A percentile compares a stretch with the other conserved stretches of the same genome.
These are phyloP conservation scores for Sylvilagus floridanus DNA, from an alignment of 2,797 vertebrate genomes.

Conservation along the genomic window DNA sequence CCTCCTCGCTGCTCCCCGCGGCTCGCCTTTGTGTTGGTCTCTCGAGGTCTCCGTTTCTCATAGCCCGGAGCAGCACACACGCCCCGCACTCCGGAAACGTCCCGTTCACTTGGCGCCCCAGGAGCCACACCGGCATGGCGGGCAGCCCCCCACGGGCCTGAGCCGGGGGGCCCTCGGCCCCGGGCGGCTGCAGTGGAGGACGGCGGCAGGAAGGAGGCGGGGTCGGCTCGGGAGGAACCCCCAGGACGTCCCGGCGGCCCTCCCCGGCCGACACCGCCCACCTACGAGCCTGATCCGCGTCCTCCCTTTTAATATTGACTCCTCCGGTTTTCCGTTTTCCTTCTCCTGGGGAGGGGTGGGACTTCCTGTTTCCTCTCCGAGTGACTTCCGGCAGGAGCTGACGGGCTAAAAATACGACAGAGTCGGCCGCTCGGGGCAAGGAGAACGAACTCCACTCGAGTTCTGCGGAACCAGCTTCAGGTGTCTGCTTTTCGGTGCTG, in stretches of 20 bases:
- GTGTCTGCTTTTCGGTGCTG: neutral
- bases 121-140: fast-evolving
- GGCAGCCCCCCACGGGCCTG: too few species aligned
- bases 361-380: slow-evolving; percentile 53
- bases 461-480: neutral
- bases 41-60: neutral
- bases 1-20: too few species aligned
- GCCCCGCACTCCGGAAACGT: neutral
- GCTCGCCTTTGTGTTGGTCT: neutral
- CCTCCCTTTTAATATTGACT: neutral
- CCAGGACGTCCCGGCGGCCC: neutral
- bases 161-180: too few species aligned
- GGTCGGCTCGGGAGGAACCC: neutral
- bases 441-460: too few species aligned
- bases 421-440: neutral
- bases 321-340: slow-evolving; percentile 67
- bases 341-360: neutral
- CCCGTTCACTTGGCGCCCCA: neutral
- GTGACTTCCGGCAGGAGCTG: slow-evolving; percentile 56
- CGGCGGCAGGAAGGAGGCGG: too few species aligned
- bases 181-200: too few species aligned
- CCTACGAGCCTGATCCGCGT: fast-evolving
- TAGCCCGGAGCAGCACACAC: neutral
- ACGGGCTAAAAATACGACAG: neutral
- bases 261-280: fast-evolving